Percentiles rank a stretch among this genome's conserved stretches.
These are phyloP conservation scores for Cisticola juncidis DNA, from an alignment of 2,113 vertebrate species.

Conservation along the genomic window DNA sequence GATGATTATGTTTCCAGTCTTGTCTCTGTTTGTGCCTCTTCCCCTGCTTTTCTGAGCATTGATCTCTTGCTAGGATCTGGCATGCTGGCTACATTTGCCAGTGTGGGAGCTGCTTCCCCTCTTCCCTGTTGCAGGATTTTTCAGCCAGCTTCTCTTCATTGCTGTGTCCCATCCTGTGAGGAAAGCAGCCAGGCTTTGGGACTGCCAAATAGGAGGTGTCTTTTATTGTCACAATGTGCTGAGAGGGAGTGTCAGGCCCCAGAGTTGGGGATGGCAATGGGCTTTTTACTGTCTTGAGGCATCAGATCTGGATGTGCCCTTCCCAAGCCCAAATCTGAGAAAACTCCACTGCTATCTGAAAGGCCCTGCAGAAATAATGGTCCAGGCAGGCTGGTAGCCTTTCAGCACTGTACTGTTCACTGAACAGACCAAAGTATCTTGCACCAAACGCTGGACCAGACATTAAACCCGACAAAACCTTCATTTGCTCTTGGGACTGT, in stretches of 20 bases:
- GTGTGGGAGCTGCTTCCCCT: background rate
- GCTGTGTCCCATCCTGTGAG: background rate
- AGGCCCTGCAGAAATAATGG: background rate
- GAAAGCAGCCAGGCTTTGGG: background rate
- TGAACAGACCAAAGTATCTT: background rate
- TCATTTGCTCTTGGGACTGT: background rate
- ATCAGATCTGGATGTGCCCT: background rate
- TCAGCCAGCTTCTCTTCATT: background rate
- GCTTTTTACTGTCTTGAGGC: background rate
- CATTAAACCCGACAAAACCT: background rate
- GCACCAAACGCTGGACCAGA: background rate
- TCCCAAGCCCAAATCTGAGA: background rate
- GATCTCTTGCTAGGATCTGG: background rate
- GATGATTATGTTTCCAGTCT: background rate
- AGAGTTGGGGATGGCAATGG: rapidly evolving
- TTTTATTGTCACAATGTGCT: background rate
- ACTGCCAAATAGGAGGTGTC: background rate
- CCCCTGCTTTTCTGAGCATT: background rate
- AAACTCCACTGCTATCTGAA: background rate
- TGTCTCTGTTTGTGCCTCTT: background rate
- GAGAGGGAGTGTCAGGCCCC: rapidly evolving
- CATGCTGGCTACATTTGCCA: background rate
- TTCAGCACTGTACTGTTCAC: background rate
- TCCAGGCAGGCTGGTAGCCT: background rate
- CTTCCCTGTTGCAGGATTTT: background rate